Conservation (phyloP, 2,113 vertebrate genomes). For the Microcebus tavaratra region DNA sequence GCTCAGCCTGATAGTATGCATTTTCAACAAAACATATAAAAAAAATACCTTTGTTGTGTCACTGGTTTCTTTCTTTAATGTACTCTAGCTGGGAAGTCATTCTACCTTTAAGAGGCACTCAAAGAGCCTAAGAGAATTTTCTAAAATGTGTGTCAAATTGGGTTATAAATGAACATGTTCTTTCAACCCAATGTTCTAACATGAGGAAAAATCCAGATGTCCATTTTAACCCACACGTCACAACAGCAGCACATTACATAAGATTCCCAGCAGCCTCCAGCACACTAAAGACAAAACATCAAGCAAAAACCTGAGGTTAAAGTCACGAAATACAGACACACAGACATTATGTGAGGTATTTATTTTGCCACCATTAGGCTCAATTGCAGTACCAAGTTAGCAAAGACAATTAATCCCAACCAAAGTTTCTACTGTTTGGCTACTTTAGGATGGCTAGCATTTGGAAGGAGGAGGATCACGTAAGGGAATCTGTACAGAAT, state of each 20-base stretch:
- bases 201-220: neutral
- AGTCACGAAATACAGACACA: neutral
- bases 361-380: constrained; percentile 22
- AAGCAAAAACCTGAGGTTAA: neutral
- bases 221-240: neutral
- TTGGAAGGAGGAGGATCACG: neutral
- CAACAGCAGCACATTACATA: neutral
- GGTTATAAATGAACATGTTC: neutral
- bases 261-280: neutral
- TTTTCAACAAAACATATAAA: neutral
- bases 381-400: neutral
- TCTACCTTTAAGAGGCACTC: neutral
- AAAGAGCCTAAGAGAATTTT: neutral
- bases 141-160: neutral
- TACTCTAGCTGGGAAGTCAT: neutral
- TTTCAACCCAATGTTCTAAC: neutral
- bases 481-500: neutral
- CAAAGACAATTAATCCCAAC: constrained; percentile 29
- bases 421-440: neutral
- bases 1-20: neutral
- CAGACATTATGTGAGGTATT: constrained; percentile 32
- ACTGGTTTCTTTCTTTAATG: neutral
- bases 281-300: neutral
- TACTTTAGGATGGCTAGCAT: neutral
- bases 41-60: neutral